Base-by-base conservation (phyloP, 2,888 invertebrate genomes). In the Icerya purchasi region DNA sequence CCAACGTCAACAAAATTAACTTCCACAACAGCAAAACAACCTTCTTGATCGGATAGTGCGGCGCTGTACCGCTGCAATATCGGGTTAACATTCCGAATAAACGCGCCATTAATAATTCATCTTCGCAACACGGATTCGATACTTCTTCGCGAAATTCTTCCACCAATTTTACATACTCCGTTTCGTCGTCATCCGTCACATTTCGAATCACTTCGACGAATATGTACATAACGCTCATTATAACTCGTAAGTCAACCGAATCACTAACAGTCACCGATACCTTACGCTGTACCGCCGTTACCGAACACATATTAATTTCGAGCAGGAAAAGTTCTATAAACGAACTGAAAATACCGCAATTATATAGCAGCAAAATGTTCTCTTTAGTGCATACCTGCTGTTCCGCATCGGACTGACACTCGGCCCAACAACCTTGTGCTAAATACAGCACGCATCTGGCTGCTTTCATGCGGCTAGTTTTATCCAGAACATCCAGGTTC, bases 21-120 rank as follows among this genome's bases (percentile, higher is more conserved):
- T 98, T 98, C 98, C 98, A 98, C 1, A 96, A 72, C 20, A 98
- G 74, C 55, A 99, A 74, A 20, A 99, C 76, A 10, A 97, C 89
- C 74, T 98, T 99, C 71, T 94, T 96, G 82, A 98, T 96, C 2
- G 98, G 98, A 74, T 93, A 97, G 74, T 97, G 94, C 20, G 96
- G 92, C 3, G 91, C 87, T 23, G 86, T 83, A 1, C 96, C 96
- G 66, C 91, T 89, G 73, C 97, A 97, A 70, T 97, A 92, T 66
- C 86, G 81, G 36, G 93, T 93, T 24, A 97, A 89, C 96, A 98
- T 96, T 64, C 88, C 85, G 61, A 98, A 78, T 58, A 98, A 76
- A 68, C 91, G 88, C 2, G 94, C 83, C 50, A 88, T 83, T 24
- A 96, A 72, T 61, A 91, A 72, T 70, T 93, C 93, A 67, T 93